Percentiles rank a stretch among this genome's conserved stretches.
These are phyloP conservation scores for Sinodicranocentrus sp. DNA, from an alignment of 2,888 invertebrate genomes.

Conservation along the genomic window DNA sequence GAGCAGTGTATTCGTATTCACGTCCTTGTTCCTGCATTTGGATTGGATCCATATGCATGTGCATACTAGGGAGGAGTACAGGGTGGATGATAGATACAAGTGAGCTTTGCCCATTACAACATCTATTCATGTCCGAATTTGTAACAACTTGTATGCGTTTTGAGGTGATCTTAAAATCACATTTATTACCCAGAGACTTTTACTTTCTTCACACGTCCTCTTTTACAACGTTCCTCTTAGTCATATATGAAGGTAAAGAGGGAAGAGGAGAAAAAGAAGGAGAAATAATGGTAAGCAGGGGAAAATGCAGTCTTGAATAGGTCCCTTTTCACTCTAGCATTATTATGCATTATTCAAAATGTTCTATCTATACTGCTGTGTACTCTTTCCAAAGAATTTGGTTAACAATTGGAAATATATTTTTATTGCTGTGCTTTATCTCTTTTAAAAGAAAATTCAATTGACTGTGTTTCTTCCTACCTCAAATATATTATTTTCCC, in stretches of 20 bases:
- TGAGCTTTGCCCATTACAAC: slow-evolving; percentile 18
- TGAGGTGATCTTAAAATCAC: slow-evolving; percentile 21
- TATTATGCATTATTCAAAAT: slow-evolving; percentile 68
- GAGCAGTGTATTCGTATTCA: too few relatives aligned
- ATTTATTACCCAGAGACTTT: slow-evolving; percentile 8
- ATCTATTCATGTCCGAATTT: slow-evolving; percentile 1
- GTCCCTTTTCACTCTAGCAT: slow-evolving; percentile 24
- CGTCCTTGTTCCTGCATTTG: too few relatives aligned
- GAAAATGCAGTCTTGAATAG: background rate
- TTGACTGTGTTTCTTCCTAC: too few relatives aligned
- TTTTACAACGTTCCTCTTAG: background rate
- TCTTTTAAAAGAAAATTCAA: too few relatives aligned
- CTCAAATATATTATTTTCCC: too few relatives aligned
- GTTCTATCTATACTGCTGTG: too few relatives aligned
- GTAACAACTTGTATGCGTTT: slow-evolving; percentile 9
- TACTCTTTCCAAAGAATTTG: too few relatives aligned
- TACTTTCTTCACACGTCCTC: slow-evolving; percentile 6
- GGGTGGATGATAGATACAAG: background rate
- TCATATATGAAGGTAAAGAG: too few relatives aligned
- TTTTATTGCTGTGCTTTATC: too few relatives aligned
- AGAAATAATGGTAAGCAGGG: too few relatives aligned
- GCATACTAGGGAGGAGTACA: slow-evolving; percentile 9
- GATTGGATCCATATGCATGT: background rate
- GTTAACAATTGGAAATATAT: too few relatives aligned
- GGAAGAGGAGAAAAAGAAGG: too few relatives aligned